These are phyloP conservation scores for Reticulitermes speratus DNA, from an alignment of 1,140 invertebrate species.

Conservation along the genomic window DNA sequence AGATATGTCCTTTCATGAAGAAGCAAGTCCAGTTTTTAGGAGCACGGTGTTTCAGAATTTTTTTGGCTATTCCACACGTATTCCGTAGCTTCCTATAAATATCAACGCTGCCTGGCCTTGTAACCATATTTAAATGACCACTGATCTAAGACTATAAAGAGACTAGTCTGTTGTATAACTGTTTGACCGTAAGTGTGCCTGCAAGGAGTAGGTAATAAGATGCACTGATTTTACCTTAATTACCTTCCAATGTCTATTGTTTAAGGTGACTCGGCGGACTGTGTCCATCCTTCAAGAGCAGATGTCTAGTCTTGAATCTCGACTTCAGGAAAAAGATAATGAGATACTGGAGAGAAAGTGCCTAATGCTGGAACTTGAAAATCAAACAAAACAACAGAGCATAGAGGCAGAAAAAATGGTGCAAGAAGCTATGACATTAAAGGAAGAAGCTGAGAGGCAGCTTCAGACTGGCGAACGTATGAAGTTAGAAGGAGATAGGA, in stretches of 20 bases:
- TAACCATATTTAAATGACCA: too few species aligned
- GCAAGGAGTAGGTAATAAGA: too few species aligned
- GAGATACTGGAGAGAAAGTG: slow-evolving; percentile 47
- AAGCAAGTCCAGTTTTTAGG: too few species aligned
- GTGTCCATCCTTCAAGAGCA: slow-evolving; percentile 38
- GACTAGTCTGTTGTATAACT: too few species aligned
- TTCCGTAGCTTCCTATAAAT: too few species aligned
- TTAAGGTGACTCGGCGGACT: not conserved
- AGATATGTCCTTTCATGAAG: too few species aligned
- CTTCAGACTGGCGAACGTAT: not conserved
- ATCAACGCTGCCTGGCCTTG: too few species aligned
- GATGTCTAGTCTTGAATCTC: not conserved
- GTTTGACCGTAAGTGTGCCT: too few species aligned
- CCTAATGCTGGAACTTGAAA: slow-evolving; percentile 44
- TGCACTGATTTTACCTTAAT: not conserved
- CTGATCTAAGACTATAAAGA: too few species aligned
- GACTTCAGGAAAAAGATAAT: slow-evolving; percentile 47
- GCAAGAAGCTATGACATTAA: slow-evolving; percentile 9
- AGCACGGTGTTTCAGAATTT: too few species aligned
- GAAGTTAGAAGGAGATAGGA: not conserved
- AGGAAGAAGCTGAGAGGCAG: not conserved
- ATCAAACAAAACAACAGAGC: slow-evolving; percentile 33
- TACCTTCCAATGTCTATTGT: not conserved
- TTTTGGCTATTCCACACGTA: too few species aligned
- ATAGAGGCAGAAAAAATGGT: slow-evolving; percentile 30